phyloP scores from a whole-genome alignment of 2,888 invertebrate species.

The Pammene fasciana region DNA sequence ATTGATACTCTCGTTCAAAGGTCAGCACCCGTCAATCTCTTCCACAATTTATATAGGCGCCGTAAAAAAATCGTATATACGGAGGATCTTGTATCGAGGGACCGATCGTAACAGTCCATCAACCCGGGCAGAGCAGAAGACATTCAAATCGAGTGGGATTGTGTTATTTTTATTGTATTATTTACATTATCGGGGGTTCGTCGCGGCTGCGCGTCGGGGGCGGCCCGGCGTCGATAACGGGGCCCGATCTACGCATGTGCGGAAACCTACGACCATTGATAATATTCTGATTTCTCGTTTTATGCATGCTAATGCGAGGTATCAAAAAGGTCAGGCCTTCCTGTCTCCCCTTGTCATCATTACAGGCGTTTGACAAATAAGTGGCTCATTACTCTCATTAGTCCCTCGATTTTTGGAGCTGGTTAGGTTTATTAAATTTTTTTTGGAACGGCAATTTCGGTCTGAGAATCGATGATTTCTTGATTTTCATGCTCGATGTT shows the following conservation, averaged over 20 bases:
- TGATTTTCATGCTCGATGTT: neutral
- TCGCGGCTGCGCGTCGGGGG: conserved; percentile 66
- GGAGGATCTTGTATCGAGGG: conserved; percentile 50
- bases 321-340: conserved; percentile 66
- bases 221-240: conserved; percentile 67
- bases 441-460: neutral
- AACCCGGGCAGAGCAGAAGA: conserved; percentile 52
- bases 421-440: conserved; percentile 8
- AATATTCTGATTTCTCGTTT: conserved; percentile 77
- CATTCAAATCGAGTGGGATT: conserved; percentile 71
- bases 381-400: conserved; percentile 42
- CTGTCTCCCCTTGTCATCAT: conserved; percentile 54
- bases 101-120: conserved; percentile 54
- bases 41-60: conserved; percentile 50
- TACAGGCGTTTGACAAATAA: conserved; percentile 55
- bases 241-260: conserved; percentile 72
- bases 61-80: conserved; percentile 55
- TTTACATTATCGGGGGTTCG: conserved; percentile 65
- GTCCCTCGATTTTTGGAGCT: conserved; percentile 24
- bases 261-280: conserved; percentile 64
- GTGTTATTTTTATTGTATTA: conserved; percentile 79
- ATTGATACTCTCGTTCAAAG: conserved; percentile 54
- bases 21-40: conserved; percentile 53
- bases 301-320: conserved; percentile 75
- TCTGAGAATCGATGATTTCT: neutral